Base-by-base conservation (phyloP, 2,888 invertebrate species). In the Oeneis ivallda region DNA sequence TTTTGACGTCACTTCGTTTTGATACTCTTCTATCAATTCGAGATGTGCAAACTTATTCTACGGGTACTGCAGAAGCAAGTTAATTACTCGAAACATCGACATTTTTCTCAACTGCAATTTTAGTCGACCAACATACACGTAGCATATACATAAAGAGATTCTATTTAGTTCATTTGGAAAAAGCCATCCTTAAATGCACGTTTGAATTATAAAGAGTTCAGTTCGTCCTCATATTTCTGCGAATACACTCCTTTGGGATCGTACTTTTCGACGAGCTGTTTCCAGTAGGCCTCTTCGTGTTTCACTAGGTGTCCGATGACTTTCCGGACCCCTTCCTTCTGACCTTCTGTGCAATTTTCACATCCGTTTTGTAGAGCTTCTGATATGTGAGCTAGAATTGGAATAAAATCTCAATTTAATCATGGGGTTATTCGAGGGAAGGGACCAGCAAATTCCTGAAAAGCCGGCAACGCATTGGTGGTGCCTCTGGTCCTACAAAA, bases 281-380 rank as follows among this genome's bases (percentile, higher is more conserved):
- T 68, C 92, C 92, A 92, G 49, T 76, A 80, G 0, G 74, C 72
- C 0, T 76, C 75, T 43, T 92, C 89, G n/a, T 88, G 68, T 9
- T 84, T 83, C 56, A 88, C 80, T 50, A 92, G 74, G 70, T 89
- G 83, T 2, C 74, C 75, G 73, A 92, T 87, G 0, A 92, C 91
- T 26, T 83, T 85, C 0, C 82, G 78, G 37, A 87, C 82, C 1
- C 85, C 85, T 1, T 73, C 72, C 1, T 82, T 83, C 58, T 92
- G 92, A 0, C 74, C 75, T 0, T 75, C 75, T 0, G 86, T 85
- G 73, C 92, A 92, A 67, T 84, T 86, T 0, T 75, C 71, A 71
- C 92, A 92, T 0, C 88, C 90, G 6, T 81, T 82, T 64, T 84
- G 82, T 0, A 92, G 79, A 0, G 88, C 92, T n/a, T 92, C 90